phyloP scores from a whole-genome alignment of 2,113 vertebrate genomes.

The Struthio camelus region DNA sequence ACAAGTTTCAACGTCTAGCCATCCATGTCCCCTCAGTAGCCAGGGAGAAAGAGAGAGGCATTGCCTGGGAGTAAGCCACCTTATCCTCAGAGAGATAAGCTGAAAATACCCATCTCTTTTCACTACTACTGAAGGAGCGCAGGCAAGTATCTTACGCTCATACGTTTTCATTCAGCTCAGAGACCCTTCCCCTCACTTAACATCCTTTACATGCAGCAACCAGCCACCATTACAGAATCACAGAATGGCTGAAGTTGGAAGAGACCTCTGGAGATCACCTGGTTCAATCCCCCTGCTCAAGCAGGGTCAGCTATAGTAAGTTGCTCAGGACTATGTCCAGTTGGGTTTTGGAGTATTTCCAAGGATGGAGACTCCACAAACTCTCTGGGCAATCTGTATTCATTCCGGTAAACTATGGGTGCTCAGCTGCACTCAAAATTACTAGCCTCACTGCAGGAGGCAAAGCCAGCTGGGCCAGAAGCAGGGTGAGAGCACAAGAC shows the following conservation, averaged over 20 bases:
- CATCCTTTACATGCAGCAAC: rapidly evolving
- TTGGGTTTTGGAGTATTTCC: too few relatives aligned
- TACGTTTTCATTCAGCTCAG: background rate
- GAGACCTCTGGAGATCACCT: too few relatives aligned
- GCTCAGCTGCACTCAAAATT: rapidly evolving
- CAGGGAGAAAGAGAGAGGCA: background rate
- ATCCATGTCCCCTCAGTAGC: background rate
- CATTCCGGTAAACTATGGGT: rapidly evolving
- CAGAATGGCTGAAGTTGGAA: too few relatives aligned
- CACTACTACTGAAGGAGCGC: background rate
- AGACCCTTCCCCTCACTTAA: background rate
- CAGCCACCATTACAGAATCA: background rate
- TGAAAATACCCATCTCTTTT: background rate
- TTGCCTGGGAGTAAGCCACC: background rate
- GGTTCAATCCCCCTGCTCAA: too few relatives aligned
- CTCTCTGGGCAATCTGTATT: too few relatives aligned
- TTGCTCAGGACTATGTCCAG: too few relatives aligned
- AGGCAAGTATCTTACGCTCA: background rate
- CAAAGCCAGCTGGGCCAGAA: background rate
- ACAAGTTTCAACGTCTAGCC: background rate
- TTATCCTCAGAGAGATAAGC: too few relatives aligned
- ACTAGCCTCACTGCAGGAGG: background rate
- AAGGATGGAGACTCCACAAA: too few relatives aligned
- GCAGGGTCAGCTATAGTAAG: too few relatives aligned
- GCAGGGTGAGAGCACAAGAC: background rate